phyloP scores from a whole-genome alignment of 2,888 invertebrate genomes.

The Drosophila affinis region DNA sequence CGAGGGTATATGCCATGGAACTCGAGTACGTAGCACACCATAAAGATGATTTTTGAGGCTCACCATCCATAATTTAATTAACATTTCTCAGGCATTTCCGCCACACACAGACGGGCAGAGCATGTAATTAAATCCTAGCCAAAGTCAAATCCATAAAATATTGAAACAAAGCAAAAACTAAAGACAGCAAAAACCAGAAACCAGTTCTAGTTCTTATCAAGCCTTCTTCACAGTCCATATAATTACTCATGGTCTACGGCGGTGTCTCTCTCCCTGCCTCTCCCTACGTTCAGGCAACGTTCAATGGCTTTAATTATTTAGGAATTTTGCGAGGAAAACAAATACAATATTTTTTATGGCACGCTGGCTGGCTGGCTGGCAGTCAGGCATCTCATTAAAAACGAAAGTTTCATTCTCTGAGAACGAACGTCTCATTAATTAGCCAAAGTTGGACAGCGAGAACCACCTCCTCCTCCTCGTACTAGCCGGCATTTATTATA shows the following conservation, averaged over 20 bases:
- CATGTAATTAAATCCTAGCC: constrained; percentile 67
- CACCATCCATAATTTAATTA: constrained; percentile 59
- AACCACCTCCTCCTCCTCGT: constrained; percentile 26
- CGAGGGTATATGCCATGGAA: neutral
- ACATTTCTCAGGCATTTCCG: constrained; percentile 65
- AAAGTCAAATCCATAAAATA: constrained; percentile 56
- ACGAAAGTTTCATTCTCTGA: constrained; percentile 65
- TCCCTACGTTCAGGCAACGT: constrained; percentile 3
- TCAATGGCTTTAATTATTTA: constrained; percentile 73
- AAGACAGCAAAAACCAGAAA: constrained; percentile 46
- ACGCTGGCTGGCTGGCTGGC: constrained; percentile 6
- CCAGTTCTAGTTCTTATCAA: constrained; percentile 76
- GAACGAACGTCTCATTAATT: constrained; percentile 66
- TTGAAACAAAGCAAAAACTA: constrained; percentile 41
- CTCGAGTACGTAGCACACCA: neutral
- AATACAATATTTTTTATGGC: constrained; percentile 51
- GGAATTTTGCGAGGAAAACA: constrained; percentile 46
- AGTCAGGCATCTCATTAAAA: constrained; percentile 68
- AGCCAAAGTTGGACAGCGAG: constrained; percentile 41
- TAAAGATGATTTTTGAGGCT: constrained; percentile 39
- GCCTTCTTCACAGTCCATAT: constrained; percentile 67
- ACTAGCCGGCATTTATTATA: constrained; percentile 31
- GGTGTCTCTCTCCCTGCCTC: neutral
- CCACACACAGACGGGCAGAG: constrained; percentile 16
- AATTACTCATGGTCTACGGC: constrained; percentile 62